Conservation (phyloP, 2,888 invertebrate genomes). For the Pecten maximus region DNA sequence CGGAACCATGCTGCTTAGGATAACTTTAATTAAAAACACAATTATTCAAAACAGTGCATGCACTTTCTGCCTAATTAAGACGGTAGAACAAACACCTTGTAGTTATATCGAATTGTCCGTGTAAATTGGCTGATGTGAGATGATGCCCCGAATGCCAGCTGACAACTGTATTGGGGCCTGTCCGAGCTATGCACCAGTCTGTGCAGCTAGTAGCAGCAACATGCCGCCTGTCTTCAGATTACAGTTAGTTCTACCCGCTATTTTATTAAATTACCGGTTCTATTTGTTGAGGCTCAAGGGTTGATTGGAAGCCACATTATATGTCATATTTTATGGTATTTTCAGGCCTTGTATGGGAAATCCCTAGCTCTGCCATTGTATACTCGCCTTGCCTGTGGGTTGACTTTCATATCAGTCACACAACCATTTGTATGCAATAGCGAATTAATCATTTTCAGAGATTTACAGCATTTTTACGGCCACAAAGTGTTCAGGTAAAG, state of each 20-base stretch:
- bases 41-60: not conserved
- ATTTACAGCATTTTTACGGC: not conserved
- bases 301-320: not conserved
- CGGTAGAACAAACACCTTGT: not conserved
- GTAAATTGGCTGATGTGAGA: conserved; percentile 13
- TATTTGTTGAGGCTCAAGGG: not conserved
- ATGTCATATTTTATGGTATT: not conserved
- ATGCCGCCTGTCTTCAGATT: not conserved
- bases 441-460: not conserved
- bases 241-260: not conserved
- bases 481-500: not conserved
- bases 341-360: not conserved
- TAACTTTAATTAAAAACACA: not conserved
- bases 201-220: not conserved
- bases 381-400: not conserved
- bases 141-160: not conserved
- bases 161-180: not conserved
- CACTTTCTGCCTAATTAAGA: not conserved
- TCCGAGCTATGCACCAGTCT: not conserved
- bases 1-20: not conserved
- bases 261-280: not conserved
- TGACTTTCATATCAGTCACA: conserved; percentile 8
- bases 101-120: not conserved
- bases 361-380: not conserved
- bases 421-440: not conserved